These are phyloP conservation scores for Potorous gilbertii DNA, from an alignment of 2,797 vertebrate genomes.

Conservation along the genomic window DNA sequence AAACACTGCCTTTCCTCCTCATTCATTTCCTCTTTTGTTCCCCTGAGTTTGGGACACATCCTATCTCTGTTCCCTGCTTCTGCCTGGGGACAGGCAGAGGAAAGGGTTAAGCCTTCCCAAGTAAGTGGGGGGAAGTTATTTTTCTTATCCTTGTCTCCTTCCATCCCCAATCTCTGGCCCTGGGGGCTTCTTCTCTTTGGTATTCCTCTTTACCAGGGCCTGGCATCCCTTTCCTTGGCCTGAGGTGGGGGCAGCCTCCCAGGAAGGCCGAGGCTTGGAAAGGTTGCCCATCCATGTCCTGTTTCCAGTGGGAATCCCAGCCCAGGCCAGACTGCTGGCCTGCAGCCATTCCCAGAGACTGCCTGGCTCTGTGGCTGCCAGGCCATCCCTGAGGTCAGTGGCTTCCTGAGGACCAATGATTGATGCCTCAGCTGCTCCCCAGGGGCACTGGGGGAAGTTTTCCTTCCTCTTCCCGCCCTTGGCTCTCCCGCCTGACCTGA, in stretches of 20 bases:
- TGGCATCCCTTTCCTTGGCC: neutral
- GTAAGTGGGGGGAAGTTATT: neutral
- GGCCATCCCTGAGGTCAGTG: neutral
- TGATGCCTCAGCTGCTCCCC: neutral
- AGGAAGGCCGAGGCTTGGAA: neutral
- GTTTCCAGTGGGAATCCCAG: neutral
- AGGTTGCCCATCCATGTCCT: neutral
- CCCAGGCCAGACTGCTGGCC: neutral
- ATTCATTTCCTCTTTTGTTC: neutral
- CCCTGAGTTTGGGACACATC: neutral
- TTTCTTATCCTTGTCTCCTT: neutral
- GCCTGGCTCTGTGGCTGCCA: neutral
- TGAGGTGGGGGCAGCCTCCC: neutral
- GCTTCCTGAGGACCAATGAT: neutral
- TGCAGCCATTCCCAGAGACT: neutral
- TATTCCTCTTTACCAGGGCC: constrained; percentile 61
- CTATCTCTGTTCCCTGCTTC: neutral
- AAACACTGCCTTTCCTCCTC: neutral
- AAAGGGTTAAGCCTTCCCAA: neutral
- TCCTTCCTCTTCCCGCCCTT: neutral
- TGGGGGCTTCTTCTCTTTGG: constrained; percentile 71
- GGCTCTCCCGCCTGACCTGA: neutral
- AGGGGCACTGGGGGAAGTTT: neutral
- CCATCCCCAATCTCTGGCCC: neutral
- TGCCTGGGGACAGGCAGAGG: neutral